Evolutionary conservation across 1,140 invertebrate genomes (phyloP).

Genomic region (Diploscapter pachys): DNA sequence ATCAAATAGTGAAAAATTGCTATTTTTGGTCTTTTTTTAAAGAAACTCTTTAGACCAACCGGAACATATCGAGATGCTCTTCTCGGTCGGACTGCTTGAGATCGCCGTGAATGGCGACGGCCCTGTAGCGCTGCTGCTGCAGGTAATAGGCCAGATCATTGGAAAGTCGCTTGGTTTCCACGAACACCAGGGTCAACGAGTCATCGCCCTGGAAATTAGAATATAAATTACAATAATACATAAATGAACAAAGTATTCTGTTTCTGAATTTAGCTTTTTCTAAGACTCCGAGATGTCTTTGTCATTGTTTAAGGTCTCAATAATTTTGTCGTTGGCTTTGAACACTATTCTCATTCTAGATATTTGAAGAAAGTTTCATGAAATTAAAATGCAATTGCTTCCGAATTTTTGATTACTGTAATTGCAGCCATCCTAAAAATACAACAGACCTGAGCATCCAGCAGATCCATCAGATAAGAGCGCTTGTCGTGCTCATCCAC

Average conservation of each 20-base stretch:
- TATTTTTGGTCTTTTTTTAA: too few relatives aligned
- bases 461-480: slow-evolving; percentile 86
- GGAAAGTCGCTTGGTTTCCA: slow-evolving; percentile 97
- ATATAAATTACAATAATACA: not conserved
- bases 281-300: too few relatives aligned
- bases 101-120: slow-evolving; percentile 98
- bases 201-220: slow-evolving; percentile 15
- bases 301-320: too few relatives aligned
- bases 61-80: slow-evolving; percentile 33
- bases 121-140: slow-evolving; percentile 80
- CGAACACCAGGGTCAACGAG: slow-evolving; percentile 87
- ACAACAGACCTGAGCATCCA: slow-evolving; percentile 65
- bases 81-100: slow-evolving; percentile 82
- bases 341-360: too few relatives aligned
- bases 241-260: too few relatives aligned
- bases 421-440: not conserved
- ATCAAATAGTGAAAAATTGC: not conserved
- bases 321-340: too few relatives aligned
- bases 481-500: slow-evolving; percentile 94
- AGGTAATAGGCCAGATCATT: slow-evolving; percentile 90
- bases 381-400: too few relatives aligned
- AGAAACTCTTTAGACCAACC: slow-evolving; percentile 2
- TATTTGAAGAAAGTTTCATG: too few relatives aligned
- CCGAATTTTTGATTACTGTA: too few relatives aligned
- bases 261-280: too few relatives aligned